These are phyloP conservation scores for Euwallacea fornicatus DNA, from an alignment of 1,140 invertebrate species.

Conservation along the genomic window DNA sequence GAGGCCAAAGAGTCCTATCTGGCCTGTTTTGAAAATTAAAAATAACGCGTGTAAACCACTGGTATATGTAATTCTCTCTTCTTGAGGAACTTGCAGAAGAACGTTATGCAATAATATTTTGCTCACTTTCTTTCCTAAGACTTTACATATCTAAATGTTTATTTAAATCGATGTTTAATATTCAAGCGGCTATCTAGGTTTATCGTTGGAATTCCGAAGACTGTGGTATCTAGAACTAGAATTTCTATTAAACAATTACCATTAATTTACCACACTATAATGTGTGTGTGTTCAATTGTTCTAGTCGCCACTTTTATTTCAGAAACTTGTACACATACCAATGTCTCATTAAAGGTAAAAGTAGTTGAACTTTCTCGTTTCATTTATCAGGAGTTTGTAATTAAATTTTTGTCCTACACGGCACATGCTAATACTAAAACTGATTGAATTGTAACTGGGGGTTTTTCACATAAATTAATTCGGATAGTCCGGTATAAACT, in stretches of 20 bases:
- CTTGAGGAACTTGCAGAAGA: no score
- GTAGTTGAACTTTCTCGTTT: constrained; percentile 15
- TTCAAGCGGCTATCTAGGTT: constrained; percentile 25
- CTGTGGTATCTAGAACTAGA: constrained; percentile 15
- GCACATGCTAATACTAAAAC: neutral
- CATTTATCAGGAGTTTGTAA: neutral
- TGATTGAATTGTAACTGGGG: neutral
- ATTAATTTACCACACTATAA: constrained; percentile 22
- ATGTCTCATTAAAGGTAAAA: constrained; percentile 28
- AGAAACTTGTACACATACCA: constrained; percentile 17
- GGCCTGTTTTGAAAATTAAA: no score
- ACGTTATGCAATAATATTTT: no score
- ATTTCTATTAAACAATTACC: constrained; percentile 22
- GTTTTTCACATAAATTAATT: no score
- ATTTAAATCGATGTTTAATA: neutral
- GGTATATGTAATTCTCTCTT: no score
- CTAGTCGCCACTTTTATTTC: constrained; percentile 7
- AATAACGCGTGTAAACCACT: no score
- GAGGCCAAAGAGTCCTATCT: no score
- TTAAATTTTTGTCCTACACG: neutral
- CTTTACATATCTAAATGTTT: no score
- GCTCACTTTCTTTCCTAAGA: no score
- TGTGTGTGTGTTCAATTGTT: constrained; percentile 17
- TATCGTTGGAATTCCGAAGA: constrained; percentile 1
- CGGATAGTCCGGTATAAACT: no score